Evolutionary conservation across 1,140 invertebrate genomes (phyloP).

Genomic region (Teleogryllus occipitalis): DNA sequence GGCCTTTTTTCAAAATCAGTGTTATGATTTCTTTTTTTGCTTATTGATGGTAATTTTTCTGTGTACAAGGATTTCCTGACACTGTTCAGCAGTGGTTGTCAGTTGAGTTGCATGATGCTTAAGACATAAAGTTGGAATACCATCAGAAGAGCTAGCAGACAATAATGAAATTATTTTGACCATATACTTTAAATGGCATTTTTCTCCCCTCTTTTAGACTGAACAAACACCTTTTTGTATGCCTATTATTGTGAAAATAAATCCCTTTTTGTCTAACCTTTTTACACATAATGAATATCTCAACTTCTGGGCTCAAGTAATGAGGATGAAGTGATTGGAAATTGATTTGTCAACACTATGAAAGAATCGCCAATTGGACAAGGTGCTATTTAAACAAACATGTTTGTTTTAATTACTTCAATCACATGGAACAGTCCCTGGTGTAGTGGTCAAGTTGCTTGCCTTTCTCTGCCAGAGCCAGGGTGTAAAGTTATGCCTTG

Average conservation of each 20-base stretch:
- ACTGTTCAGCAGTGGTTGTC: not conserved
- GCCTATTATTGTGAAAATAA: not conserved
- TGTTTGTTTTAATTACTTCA: too few relatives aligned
- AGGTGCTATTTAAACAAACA: too few relatives aligned
- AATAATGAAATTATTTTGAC: not conserved
- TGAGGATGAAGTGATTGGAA: too few relatives aligned
- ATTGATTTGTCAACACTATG: too few relatives aligned
- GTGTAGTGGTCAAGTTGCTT: too few relatives aligned
- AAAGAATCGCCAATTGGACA: too few relatives aligned
- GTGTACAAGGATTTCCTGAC: not conserved
- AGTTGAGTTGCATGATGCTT: not conserved
- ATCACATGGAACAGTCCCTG: too few relatives aligned
- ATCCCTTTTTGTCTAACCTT: not conserved
- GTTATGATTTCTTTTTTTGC: too few relatives aligned
- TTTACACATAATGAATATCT: not conserved
- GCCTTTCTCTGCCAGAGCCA: too few relatives aligned
- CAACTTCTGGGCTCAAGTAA: not conserved
- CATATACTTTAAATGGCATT: not conserved
- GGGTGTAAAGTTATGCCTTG: too few relatives aligned
- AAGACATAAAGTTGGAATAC: not conserved
- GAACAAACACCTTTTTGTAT: not conserved
- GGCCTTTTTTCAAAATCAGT: too few relatives aligned
- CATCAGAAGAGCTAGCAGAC: not conserved
- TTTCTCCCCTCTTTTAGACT: not conserved
- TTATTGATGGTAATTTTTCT: not conserved